A percentile compares a stretch with the other conserved stretches of the same genome.
Evolutionary conservation across 2,888 invertebrate species (phyloP).

Genomic region (Ectobius pallidus): DNA sequence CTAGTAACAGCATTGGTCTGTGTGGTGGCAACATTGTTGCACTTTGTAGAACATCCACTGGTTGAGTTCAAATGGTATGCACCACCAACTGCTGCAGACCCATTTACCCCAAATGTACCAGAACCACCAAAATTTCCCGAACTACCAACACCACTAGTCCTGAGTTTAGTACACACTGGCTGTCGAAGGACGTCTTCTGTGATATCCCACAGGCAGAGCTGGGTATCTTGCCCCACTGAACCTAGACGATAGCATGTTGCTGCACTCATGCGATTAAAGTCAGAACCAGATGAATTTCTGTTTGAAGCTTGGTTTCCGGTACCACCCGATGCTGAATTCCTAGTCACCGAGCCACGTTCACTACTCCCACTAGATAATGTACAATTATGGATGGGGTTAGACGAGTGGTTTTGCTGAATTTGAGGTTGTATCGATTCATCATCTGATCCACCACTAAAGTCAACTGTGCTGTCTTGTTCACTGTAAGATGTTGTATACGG

Average conservation of each 20-base stretch:
- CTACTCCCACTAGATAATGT: slow-evolving; percentile 43
- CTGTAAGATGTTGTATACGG: slow-evolving; percentile 79
- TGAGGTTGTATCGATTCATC: slow-evolving; percentile 42
- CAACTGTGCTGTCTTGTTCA: slow-evolving; percentile 60
- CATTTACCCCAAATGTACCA: slow-evolving; percentile 46
- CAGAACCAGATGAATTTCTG: slow-evolving; percentile 55
- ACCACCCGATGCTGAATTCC: slow-evolving; percentile 39
- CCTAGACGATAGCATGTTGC: slow-evolving; percentile 84
- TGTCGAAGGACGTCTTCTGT: slow-evolving; percentile 92
- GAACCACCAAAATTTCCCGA: slow-evolving; percentile 51
- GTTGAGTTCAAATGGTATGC: slow-evolving; percentile 35
- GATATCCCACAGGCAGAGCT: slow-evolving; percentile 97
- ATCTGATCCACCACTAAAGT: slow-evolving; percentile 46
- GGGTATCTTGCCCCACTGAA: slow-evolving; percentile 97
- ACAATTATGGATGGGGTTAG: slow-evolving; percentile 48
- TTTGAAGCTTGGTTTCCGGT: slow-evolving; percentile 51
- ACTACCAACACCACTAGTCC: slow-evolving; percentile 48
- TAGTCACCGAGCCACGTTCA: slow-evolving; percentile 45
- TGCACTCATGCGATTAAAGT: slow-evolving; percentile 53
- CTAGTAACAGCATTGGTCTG: slow-evolving; percentile 35
- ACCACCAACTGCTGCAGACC: slow-evolving; percentile 33
- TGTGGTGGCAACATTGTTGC: slow-evolving; percentile 37
- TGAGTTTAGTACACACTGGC: slow-evolving; percentile 61
- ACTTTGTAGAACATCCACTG: slow-evolving; percentile 29
- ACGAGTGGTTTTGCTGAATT: slow-evolving; percentile 43